phyloP scores from a whole-genome alignment of 2,888 invertebrate species.

The Drosophila phalerata region DNA sequence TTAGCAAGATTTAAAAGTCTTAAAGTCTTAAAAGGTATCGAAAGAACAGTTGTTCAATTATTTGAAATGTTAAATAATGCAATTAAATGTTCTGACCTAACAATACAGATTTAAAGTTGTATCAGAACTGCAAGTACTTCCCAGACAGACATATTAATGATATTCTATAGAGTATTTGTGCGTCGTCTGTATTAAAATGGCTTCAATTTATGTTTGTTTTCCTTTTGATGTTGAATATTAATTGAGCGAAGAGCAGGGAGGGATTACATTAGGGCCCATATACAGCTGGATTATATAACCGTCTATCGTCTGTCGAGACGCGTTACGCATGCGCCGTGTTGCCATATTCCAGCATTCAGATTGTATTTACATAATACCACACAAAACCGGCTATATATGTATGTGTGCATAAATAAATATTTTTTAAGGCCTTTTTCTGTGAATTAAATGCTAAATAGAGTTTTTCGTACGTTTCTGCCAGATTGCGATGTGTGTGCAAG shows the following conservation, averaged over 20 bases:
- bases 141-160: background rate
- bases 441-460: constrained; percentile 69
- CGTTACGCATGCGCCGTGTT: constrained; percentile 62
- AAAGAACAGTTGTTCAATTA: constrained; percentile 36
- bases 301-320: constrained; percentile 21
- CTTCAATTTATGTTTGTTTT: constrained; percentile 14
- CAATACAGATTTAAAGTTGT: constrained; percentile 4
- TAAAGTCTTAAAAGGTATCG: background rate
- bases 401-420: constrained; percentile 17
- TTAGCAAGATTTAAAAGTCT: background rate
- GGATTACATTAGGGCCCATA: constrained; percentile 41
- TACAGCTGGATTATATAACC: constrained; percentile 43
- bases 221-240: constrained; percentile 36
- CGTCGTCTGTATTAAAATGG: background rate
- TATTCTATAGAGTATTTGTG: constrained; percentile 16
- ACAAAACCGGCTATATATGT: constrained; percentile 51
- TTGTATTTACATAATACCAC: constrained; percentile 52
- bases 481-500: constrained; percentile 10
- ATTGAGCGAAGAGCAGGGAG: constrained; percentile 16
- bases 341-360: constrained; percentile 33
- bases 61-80: constrained; percentile 5
- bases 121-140: background rate
- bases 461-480: constrained; percentile 46
- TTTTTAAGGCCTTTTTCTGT: constrained; percentile 40
- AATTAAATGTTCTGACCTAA: constrained; percentile 9